Base-by-base conservation (phyloP, 1,140 invertebrate species). In the Dreissena polymorpha region DNA sequence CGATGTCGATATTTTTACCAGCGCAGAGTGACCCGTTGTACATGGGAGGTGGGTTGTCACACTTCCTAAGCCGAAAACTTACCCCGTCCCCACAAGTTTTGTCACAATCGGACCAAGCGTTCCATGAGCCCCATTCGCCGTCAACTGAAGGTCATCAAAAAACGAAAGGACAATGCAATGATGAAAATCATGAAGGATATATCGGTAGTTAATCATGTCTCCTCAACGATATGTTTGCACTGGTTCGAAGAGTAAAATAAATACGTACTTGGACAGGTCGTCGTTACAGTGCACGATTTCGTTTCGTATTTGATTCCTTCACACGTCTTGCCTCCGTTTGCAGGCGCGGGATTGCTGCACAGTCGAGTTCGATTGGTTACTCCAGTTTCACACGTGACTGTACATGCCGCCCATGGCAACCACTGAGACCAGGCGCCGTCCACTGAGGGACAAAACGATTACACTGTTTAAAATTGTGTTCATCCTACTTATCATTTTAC, bases 91-190 rank as follows among this genome's bases (percentile, higher is more conserved):
- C 79, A 73, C 79, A 81, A 12, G 79, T 27, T 6, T 39, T 29
- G 50, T 67, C 60, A 55, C 79, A 81, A 0, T 23, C 8, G 8
- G 69, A 73, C 79, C 79, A 81, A 13, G 16, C 51, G 14, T 21
- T 49, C 79, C 79, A 81, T 18, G 63, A 55, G 10, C 55, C 64
- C 79, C 79, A 81, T 13, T 49, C 60, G 5, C 79, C 79, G 63
- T 72, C 70, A 51, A 81, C 79, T 81, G 18, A 21, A 75, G 18
- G 25, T 23, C n/a, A 75, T 5, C 39, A 39, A 39, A 39, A 39
- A 39, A 39, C 39, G 39, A 39, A 5, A 2, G 39, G 39, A 39
- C 8, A 39, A 39, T 5, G 8, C 8, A 39, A 39, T 39, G 2
- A 39, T 39, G 39, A 39, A 2, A 39, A 39, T 5, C 2, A 39